phyloP scores from a whole-genome alignment of 2,888 invertebrate genomes.

The Agelastica alni region DNA sequence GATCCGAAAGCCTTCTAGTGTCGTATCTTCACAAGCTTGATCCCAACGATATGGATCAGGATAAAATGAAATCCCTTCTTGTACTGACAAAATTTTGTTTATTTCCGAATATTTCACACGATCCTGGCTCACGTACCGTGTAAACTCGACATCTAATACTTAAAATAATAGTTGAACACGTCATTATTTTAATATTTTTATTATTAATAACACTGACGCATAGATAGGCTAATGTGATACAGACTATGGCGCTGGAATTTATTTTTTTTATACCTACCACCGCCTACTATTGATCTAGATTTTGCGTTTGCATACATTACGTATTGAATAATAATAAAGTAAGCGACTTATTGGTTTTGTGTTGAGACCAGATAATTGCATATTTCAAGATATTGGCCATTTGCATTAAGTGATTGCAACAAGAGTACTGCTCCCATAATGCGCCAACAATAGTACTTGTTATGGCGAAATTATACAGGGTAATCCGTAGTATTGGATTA shows the following conservation, averaged over 20 bases:
- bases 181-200: too few relatives aligned
- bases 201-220: too few relatives aligned
- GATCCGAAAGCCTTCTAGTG: too few relatives aligned
- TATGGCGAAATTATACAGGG: background rate
- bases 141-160: too few relatives aligned
- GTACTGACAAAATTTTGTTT: too few relatives aligned
- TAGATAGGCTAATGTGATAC: background rate
- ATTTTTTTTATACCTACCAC: background rate
- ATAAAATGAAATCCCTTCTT: too few relatives aligned
- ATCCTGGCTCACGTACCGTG: too few relatives aligned
- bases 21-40: too few relatives aligned
- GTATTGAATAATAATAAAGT: background rate
- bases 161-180: too few relatives aligned
- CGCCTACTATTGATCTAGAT: conserved; percentile 20
- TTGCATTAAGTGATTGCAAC: conserved; percentile 12
- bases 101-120: too few relatives aligned
- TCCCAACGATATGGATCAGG: too few relatives aligned
- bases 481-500: too few relatives aligned
- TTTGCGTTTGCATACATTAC: conserved; percentile 1
- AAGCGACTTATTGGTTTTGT: conserved; percentile 4
- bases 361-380: conserved; percentile 9
- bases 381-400: conserved; percentile 15
- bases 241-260: background rate
- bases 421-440: conserved; percentile 8
- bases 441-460: conserved; percentile 7